A percentile compares a stretch with the other conserved stretches of the same genome.
Evolutionary conservation across 2,888 invertebrate species (phyloP).

Genomic region (Apamea sordens): DNA sequence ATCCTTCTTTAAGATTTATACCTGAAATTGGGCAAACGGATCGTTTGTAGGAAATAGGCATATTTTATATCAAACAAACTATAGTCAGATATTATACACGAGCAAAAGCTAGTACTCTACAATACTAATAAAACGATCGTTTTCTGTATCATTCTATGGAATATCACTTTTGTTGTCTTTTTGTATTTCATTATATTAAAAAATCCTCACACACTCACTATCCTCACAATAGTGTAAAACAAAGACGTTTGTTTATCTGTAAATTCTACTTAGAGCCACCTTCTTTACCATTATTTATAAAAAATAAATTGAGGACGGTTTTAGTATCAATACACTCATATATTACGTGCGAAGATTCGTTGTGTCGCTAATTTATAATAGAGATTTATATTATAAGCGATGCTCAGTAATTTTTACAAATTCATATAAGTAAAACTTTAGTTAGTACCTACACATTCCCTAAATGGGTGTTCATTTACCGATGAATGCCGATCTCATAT

Average conservation of each 20-base stretch:
- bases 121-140: not conserved
- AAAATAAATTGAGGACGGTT: not conserved
- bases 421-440: constrained; percentile 15
- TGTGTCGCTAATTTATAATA: not conserved
- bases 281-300: not conserved
- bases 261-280: not conserved
- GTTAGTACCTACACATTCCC: constrained; percentile 39
- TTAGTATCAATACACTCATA: not conserved
- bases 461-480: constrained; percentile 62
- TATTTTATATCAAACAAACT: not conserved
- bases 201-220: not conserved
- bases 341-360: not conserved
- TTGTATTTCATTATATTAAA: not conserved
- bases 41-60: not conserved
- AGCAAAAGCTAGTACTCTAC: not conserved
- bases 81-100: not conserved
- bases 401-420: constrained; percentile 6
- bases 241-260: not conserved
- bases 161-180: too few relatives aligned
- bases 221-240: not conserved
- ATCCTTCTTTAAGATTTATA: not conserved
- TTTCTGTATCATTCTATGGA: not conserved
- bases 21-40: not conserved
- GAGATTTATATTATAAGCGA: not conserved
- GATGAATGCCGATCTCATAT: constrained; percentile 64